Evolutionary conservation across 1,140 invertebrate species (phyloP).

Genomic region (Teleogryllus occipitalis): DNA sequence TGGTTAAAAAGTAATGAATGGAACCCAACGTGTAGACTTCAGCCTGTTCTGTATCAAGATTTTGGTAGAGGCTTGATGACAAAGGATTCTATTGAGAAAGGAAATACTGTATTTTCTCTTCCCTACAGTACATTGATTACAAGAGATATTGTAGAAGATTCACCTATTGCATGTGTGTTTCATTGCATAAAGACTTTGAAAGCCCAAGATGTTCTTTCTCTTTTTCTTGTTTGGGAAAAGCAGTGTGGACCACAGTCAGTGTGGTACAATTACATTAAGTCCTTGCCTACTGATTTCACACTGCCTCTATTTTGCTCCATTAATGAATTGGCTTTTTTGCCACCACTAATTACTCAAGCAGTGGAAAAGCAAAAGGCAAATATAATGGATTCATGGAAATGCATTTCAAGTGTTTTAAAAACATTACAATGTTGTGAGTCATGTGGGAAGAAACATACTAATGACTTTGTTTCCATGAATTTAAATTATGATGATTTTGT

Average conservation of each 20-base stretch:
- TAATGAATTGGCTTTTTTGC: constrained; percentile 32
- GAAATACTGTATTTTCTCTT: constrained; percentile 47
- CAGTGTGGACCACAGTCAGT: constrained; percentile 37
- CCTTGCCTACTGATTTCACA: constrained; percentile 46
- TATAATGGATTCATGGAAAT: constrained; percentile 28
- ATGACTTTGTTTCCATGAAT: constrained; percentile 34
- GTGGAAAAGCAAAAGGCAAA: constrained; percentile 25
- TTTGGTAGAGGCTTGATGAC: constrained; percentile 53
- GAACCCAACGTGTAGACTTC: constrained; percentile 36
- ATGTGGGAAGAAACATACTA: constrained; percentile 32
- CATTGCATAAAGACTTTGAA: constrained; percentile 21
- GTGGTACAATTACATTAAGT: constrained; percentile 46
- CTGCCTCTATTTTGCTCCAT: constrained; percentile 41
- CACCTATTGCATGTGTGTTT: constrained; percentile 40
- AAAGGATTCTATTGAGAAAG: constrained; percentile 38
- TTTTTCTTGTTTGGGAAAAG: constrained; percentile 49
- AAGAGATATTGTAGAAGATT: constrained; percentile 37
- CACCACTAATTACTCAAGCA: constrained; percentile 28
- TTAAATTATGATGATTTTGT: constrained; percentile 39
- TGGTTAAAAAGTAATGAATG: constrained; percentile 41
- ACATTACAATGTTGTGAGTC: constrained; percentile 34
- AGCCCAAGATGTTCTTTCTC: constrained; percentile 45
- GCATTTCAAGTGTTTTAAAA: constrained; percentile 28
- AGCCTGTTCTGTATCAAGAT: constrained; percentile 39
- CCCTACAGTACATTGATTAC: constrained; percentile 50